phyloP scores from a whole-genome alignment of 2,113 vertebrate genomes.

The Daboia siamensis region DNA sequence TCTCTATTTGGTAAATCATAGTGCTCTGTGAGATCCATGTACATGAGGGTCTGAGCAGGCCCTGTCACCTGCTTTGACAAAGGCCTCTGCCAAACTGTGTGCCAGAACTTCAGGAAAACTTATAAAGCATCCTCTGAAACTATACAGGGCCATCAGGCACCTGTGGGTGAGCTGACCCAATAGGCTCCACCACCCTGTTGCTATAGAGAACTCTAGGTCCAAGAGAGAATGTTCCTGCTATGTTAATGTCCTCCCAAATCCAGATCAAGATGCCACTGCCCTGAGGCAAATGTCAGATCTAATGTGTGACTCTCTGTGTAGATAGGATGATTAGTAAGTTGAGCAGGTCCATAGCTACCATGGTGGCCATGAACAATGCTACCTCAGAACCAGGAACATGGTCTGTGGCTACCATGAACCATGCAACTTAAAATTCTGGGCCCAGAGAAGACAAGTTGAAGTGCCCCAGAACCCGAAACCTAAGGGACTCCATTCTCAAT shows the following conservation, averaged over 20 bases:
- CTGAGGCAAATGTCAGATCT: neutral
- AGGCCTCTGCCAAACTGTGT: neutral
- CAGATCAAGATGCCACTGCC: neutral
- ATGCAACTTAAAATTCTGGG: too few species aligned
- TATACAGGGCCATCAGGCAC: neutral
- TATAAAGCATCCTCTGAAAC: neutral
- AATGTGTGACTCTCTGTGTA: neutral
- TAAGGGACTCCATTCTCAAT: neutral
- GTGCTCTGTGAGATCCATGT: neutral
- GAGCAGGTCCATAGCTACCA: neutral
- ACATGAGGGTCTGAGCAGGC: neutral
- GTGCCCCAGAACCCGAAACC: neutral
- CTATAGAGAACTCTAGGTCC: neutral
- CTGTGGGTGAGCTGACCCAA: neutral
- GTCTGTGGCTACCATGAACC: neutral
- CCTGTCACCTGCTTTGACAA: neutral
- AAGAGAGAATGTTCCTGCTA: neutral
- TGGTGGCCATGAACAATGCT: neutral
- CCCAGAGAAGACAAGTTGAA: neutral
- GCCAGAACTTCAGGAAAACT: neutral
- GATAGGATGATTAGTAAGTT: neutral
- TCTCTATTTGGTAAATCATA: neutral
- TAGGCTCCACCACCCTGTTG: neutral
- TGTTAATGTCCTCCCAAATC: neutral
- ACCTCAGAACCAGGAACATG: neutral